phyloP scores from a whole-genome alignment of 1,140 invertebrate genomes.

The Geopemphigus sp. region DNA sequence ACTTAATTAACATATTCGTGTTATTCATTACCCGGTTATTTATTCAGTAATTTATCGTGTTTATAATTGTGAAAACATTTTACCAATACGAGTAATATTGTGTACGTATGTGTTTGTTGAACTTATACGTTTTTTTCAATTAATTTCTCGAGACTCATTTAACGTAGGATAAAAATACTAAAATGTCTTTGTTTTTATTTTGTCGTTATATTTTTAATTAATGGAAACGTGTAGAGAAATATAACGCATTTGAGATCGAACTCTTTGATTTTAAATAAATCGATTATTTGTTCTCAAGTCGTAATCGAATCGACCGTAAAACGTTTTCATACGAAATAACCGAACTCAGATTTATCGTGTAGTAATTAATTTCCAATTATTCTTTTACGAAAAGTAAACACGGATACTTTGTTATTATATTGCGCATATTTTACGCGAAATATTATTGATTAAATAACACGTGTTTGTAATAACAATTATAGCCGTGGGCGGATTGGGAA shows the following conservation, averaged over 20 bases:
- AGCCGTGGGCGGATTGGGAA: too few species aligned
- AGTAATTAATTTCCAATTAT: neutral
- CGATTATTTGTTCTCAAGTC: neutral
- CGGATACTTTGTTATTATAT: too few species aligned
- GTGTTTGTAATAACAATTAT: too few species aligned
- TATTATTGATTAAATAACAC: too few species aligned
- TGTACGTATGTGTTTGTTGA: neutral
- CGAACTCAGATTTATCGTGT: neutral
- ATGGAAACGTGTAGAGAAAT: neutral
- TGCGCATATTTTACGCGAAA: too few species aligned
- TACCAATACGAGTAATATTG: neutral
- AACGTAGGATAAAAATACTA: neutral
- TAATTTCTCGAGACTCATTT: neutral
- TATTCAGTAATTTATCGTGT: neutral
- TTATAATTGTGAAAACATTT: neutral
- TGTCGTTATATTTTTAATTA: neutral
- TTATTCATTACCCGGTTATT: neutral
- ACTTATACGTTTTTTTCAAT: neutral
- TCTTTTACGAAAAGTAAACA: too few species aligned
- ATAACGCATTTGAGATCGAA: neutral
- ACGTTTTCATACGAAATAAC: neutral
- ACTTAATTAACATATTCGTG: neutral
- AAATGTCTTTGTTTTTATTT: neutral
- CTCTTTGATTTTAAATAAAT: neutral
- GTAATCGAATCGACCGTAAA: neutral